These are phyloP conservation scores for Palloptera scutellata DNA, from an alignment of 2,888 invertebrate genomes.

Conservation along the genomic window DNA sequence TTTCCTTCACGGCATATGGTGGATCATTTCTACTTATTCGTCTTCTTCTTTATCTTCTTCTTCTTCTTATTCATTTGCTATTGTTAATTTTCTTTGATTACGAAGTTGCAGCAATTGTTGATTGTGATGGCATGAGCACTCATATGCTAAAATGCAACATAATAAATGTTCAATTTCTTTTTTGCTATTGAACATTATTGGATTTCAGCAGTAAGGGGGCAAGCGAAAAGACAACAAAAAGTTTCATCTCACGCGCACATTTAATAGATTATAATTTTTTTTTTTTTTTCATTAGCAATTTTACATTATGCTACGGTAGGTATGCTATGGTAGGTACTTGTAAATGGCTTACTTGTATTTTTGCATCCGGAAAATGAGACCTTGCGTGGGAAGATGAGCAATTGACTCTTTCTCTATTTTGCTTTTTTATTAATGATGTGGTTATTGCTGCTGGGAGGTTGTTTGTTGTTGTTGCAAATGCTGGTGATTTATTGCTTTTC, in stretches of 20 bases:
- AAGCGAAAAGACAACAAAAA: not conserved
- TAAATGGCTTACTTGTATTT: conserved; percentile 23
- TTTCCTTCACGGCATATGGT: not conserved
- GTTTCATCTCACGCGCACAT: conserved; percentile 11
- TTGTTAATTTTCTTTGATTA: conserved; percentile 46
- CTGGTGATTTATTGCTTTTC: conserved; percentile 21
- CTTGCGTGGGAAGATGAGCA: conserved; percentile 44
- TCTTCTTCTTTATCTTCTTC: no score
- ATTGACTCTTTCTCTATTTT: conserved; percentile 26
- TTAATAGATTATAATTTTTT: no score
- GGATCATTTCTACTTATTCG: conserved; percentile 28
- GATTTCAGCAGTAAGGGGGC: no score
- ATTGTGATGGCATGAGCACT: conserved; percentile 38
- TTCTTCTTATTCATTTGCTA: no score
- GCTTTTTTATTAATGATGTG: conserved; percentile 3
- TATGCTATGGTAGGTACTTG: conserved; percentile 3
- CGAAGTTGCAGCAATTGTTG: conserved; percentile 49
- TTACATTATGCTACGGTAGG: not conserved
- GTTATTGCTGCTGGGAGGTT: conserved; percentile 23
- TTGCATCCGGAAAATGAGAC: conserved; percentile 42
- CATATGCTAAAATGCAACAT: conserved; percentile 36
- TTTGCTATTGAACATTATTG: conserved; percentile 5
- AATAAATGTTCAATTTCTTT: conserved; percentile 55
- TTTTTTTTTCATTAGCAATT: conserved; percentile 11
- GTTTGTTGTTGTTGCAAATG: not conserved